phyloP scores from a whole-genome alignment of 2,797 vertebrate species.

The Pseudochromis fuscus region DNA sequence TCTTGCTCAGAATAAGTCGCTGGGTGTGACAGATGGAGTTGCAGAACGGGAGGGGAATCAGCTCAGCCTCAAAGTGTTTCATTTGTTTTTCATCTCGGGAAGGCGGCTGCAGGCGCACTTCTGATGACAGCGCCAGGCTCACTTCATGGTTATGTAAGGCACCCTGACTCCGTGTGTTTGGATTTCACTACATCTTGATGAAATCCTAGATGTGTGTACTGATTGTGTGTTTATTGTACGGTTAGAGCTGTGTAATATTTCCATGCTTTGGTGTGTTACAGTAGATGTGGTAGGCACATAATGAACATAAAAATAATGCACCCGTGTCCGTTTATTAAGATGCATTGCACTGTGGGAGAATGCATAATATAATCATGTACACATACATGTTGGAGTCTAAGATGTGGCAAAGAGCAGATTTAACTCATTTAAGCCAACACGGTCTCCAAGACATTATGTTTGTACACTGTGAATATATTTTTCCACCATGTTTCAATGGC shows the following conservation, averaged over 20 bases:
- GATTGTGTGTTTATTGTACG: conserved; percentile 43
- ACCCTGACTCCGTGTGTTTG: conserved; percentile 41
- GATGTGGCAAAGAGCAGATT: conserved; percentile 4
- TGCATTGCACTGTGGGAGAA: conserved; percentile 9
- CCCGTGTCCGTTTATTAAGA: conserved; percentile 12
- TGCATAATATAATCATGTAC: background rate
- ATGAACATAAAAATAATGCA: conserved; percentile 32
- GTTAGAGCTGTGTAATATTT: conserved; percentile 25
- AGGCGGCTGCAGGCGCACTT: conserved; percentile 61
- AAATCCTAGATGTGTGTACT: conserved; percentile 44
- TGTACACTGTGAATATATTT: too few relatives aligned
- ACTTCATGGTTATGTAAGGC: conserved; percentile 69
- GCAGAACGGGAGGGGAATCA: conserved; percentile 67
- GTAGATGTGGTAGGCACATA: conserved; percentile 15
- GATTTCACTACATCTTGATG: conserved; percentile 62
- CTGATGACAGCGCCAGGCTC: conserved; percentile 59
- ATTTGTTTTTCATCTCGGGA: conserved; percentile 78
- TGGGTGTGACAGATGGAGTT: conserved; percentile 80
- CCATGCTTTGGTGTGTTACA: conserved; percentile 1
- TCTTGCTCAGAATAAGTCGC: conserved; percentile 75
- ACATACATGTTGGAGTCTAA: background rate
- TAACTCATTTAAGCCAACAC: background rate
- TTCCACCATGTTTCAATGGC: too few relatives aligned
- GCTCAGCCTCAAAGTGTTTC: conserved; percentile 75
- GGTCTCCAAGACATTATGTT: too few relatives aligned